Base-by-base conservation (phyloP, 2,797 vertebrate species). In the Hephaestus fuliginosus region DNA sequence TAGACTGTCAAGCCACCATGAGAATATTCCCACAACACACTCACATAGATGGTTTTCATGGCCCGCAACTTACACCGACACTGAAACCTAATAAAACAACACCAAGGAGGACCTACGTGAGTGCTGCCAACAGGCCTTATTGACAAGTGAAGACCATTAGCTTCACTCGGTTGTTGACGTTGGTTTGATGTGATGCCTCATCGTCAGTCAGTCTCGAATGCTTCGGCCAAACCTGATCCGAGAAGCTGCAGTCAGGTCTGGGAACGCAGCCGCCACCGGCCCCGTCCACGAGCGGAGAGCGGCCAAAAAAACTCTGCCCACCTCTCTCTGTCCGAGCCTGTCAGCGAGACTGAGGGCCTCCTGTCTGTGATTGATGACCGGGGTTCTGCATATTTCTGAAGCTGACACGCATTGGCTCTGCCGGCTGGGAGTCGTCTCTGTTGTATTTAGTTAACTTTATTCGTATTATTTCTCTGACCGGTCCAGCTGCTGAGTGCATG, bases 371-470 rank as follows among this genome's bases (percentile, higher is more conserved):
- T 88, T 85, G 88, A 94, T 93, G 90, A 88, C 75, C 57, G 1
- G 52, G 43, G 63, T 71, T 88, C 72, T 75, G 86, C 74, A 70
- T 70, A 77, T 86, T 91, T 86, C 79, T 87, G 77, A 86, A 71
- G 67, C 78, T 33, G 86, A 85, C 88, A 85, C 43, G 17, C 74
- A 86, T 67, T 83, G 83, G 86, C 83, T 86, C 28, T 63, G 74
- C 58, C 77, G 84, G 73, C 80, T 22, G 49, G 67, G 78, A 83
- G 62, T 87, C 28, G 66, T 86, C 82, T 81, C 82, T 75, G 86
- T 69, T 91, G 83, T 84, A 60, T 88, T 92, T 91, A 82, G 83
- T 91, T 91, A 83, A 90, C 76, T 87, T 94, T 89, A 90, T 89
- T 93, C 72, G 80, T 93, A 88, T 92, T 90, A 88, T 93, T 90